Conservation (phyloP, 2,888 invertebrate genomes). For the Tetragnatha montana region DNA sequence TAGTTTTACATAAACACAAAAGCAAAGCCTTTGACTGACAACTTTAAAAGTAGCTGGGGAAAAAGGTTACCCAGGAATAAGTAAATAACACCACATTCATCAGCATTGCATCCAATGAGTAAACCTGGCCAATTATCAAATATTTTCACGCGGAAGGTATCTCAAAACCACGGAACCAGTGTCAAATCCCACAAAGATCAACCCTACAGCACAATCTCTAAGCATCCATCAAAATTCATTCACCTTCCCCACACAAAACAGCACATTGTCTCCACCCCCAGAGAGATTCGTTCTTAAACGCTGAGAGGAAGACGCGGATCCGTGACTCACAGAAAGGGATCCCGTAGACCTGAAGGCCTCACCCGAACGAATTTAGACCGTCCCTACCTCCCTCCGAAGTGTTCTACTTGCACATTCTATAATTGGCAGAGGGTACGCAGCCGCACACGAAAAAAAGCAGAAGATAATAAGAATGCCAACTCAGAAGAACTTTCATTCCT, state of each 20-base stretch:
- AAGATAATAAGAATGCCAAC: conserved; percentile 54
- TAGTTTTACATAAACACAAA: too few species aligned
- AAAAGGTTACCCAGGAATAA: too few species aligned
- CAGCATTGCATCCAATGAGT: too few species aligned
- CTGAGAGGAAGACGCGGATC: not conserved
- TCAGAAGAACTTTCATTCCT: conserved; percentile 29
- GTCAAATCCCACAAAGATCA: not conserved
- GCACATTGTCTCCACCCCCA: not conserved
- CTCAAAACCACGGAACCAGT: too few species aligned
- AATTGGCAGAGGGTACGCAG: conserved; percentile 42
- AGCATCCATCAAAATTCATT: not conserved
- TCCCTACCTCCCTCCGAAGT: conserved; percentile 37
- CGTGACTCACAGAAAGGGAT: conserved; percentile 31
- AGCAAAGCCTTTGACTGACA: too few species aligned
- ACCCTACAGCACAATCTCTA: not conserved
- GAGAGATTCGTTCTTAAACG: not conserved
- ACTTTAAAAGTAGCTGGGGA: too few species aligned
- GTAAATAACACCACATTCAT: too few species aligned
- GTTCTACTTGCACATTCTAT: conserved; percentile 58
- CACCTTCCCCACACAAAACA: not conserved
- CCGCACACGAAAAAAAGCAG: not conserved
- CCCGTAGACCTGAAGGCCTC: conserved; percentile 47
- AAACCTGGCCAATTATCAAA: too few species aligned
- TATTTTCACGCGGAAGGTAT: too few species aligned
- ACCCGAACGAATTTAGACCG: conserved; percentile 36